These are phyloP conservation scores for Archegozetes longisetosus DNA, from an alignment of 1,140 invertebrate genomes.

Conservation along the genomic window DNA sequence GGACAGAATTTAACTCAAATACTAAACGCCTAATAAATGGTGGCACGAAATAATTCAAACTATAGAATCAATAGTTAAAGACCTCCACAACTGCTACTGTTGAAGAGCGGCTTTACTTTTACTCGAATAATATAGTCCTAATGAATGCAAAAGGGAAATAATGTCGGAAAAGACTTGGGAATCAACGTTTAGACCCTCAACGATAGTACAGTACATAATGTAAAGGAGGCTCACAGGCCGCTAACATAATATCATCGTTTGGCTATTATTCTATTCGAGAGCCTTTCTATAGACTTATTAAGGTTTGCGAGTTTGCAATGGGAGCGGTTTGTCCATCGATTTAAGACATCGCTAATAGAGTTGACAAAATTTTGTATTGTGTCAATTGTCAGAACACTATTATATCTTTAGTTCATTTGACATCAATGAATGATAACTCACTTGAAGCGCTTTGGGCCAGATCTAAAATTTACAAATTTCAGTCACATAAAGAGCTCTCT, in stretches of 20 bases:
- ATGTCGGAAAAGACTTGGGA: neutral
- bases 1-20: neutral
- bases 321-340: neutral
- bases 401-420: too few species aligned
- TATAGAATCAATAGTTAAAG: neutral
- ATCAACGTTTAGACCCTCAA: neutral
- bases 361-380: neutral
- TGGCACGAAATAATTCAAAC: neutral
- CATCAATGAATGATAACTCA: too few species aligned
- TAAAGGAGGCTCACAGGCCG: neutral
- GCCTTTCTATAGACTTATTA: neutral
- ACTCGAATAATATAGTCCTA: neutral
- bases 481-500: too few species aligned
- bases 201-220: neutral
- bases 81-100: neutral
- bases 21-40: neutral
- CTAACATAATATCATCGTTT: neutral
- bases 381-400: too few species aligned
- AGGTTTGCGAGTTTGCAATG: neutral
- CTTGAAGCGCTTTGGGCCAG: too few species aligned
- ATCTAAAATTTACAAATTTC: too few species aligned
- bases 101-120: neutral
- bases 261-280: neutral
- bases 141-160: neutral
- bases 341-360: neutral